Percentiles rank a stretch among this genome's conserved stretches.
Evolutionary conservation across 2,113 vertebrate species (phyloP).

Genomic region (Corythaixoides concolor): DNA sequence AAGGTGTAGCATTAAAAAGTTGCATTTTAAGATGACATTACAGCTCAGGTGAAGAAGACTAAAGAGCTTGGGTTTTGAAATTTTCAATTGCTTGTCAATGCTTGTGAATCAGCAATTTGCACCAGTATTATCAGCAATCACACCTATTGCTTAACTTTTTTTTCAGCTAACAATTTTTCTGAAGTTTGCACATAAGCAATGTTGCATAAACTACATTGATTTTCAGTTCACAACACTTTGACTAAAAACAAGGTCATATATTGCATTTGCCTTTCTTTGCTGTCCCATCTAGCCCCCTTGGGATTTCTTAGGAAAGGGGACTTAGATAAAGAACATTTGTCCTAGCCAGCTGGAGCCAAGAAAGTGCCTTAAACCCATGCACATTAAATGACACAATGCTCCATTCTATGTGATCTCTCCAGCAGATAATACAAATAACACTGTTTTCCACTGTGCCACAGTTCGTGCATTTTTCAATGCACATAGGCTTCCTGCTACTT

Average conservation of each 20-base stretch:
- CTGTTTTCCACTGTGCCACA: neutral
- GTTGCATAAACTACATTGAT: neutral
- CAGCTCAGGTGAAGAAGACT: neutral
- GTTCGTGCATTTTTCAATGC: neutral
- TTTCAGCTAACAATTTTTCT: neutral
- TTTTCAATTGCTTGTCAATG: neutral
- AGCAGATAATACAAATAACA: neutral
- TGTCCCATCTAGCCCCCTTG: neutral
- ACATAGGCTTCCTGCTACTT: neutral
- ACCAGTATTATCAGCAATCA: neutral
- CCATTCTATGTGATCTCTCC: neutral
- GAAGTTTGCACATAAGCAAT: neutral
- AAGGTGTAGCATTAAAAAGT: neutral
- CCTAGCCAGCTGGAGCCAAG: neutral
- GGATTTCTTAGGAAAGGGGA: neutral
- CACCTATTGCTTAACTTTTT: neutral
- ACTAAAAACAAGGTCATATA: neutral
- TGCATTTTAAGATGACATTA: neutral
- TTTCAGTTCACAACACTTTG: neutral
- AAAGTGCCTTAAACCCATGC: neutral
- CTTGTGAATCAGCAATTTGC: neutral
- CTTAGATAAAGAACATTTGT: constrained; percentile 13
- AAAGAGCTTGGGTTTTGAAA: neutral
- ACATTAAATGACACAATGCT: neutral
- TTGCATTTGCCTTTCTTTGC: neutral